Base-by-base conservation (phyloP, 2,888 invertebrate genomes). In the Limenitis camilla region DNA sequence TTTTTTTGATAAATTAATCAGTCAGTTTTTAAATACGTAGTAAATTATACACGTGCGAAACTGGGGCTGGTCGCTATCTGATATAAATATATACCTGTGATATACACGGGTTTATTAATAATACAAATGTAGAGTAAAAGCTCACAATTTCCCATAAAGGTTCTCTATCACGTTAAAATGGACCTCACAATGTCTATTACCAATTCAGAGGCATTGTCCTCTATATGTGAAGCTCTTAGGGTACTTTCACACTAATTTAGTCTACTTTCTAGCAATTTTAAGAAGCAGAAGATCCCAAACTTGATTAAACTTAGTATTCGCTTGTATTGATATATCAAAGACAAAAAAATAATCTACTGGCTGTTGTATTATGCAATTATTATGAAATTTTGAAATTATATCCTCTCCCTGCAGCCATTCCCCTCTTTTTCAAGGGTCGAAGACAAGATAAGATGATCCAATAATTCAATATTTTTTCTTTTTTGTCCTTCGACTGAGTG, bases 101-200 rank as follows among this genome's bases (percentile, higher is more conserved):
- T 19, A 19, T 19, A 19, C 19, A 19, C 1, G 19, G 19, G 19
- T 19, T 19, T 43, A 50, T 43, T 32, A 50, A 51, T 51, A 45
- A 51, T 51, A 33, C 30, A 51, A 50, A 40, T 40, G 40, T 51
- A 51, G 44, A 45, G 8, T 45, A 28, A 43, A 39, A 39, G 33
- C 45, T 40, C 44, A 45, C 39, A 28, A 33, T 51, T 40, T 40
- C 45, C 39, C 29, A 35, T 40, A 51, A 51, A 40, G 51, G 51
- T 39, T 51, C 40, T 45, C 45, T 40, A 44, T 51, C 45, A 40
- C 29, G 45, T 45, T 45, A 45, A 45, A 51, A 51, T 35, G 51
- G 40, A 51, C 45, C 43, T 50, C 30, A 29, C 40, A 45, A 45
- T 45, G 44, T 39, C 51, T 51, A 45, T 45, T 35, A 45, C 44